These are phyloP conservation scores for Conus betulinus DNA, from an alignment of 1,140 invertebrate species.

Conservation along the genomic window DNA sequence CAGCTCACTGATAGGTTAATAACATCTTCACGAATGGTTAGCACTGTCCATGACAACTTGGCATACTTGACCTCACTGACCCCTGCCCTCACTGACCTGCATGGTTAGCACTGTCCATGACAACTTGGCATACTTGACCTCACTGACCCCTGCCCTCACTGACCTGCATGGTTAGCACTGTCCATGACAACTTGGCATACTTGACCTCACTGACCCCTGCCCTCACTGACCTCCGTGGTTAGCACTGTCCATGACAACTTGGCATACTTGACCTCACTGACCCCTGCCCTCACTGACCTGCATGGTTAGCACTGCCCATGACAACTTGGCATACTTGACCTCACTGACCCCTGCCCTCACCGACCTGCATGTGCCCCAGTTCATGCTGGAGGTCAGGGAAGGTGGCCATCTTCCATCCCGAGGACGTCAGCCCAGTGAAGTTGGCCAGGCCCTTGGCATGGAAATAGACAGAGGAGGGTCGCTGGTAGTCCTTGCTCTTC, in stretches of 20 bases:
- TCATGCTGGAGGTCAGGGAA: slow-evolving; percentile 35
- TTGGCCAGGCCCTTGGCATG: slow-evolving; percentile 47
- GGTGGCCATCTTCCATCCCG: slow-evolving; percentile 51
- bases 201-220: neutral
- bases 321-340: no score
- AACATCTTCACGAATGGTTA: no score
- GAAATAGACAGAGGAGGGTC: slow-evolving; percentile 42
- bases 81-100: slow-evolving; percentile 13
- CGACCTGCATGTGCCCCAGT: slow-evolving; percentile 33
- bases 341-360: neutral
- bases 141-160: neutral
- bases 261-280: neutral
- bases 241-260: no score
- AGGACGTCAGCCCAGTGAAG: slow-evolving; percentile 35
- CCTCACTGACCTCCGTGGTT: slow-evolving; percentile 32
- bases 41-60: no score
- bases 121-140: no score
- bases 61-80: neutral
- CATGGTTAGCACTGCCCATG: no score
- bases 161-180: slow-evolving; percentile 29
- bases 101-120: no score
- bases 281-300: slow-evolving; percentile 16
- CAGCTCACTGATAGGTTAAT: no score
- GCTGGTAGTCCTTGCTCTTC: slow-evolving; percentile 32
- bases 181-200: no score